phyloP scores from a whole-genome alignment of 2,888 invertebrate species.

The Polydrusus tereticollis region DNA sequence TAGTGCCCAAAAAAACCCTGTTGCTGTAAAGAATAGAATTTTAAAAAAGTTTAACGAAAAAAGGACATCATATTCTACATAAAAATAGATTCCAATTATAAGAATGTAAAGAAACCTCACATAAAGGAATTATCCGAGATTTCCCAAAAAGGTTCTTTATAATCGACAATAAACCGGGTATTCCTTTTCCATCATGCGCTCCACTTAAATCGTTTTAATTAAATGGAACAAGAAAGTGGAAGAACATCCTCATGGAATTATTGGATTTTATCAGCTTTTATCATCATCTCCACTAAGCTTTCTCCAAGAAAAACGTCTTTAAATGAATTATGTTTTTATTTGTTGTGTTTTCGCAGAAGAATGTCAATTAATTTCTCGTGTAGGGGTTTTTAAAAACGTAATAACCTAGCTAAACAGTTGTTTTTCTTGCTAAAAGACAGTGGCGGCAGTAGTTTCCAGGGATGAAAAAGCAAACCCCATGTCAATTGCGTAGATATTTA shows the following conservation, averaged over 20 bases:
- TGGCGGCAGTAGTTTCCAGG: too few species aligned
- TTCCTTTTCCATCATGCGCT: slow-evolving; percentile 1
- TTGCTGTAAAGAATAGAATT: too few species aligned
- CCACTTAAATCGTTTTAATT: not conserved
- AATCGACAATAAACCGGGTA: not conserved
- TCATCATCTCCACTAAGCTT: not conserved
- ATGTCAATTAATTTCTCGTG: not conserved
- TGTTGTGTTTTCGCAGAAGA: not conserved
- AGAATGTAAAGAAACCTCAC: not conserved
- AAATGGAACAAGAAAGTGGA: not conserved
- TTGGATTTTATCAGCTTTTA: slow-evolving; percentile 5
- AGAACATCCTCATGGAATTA: not conserved
- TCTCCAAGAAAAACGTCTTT: not conserved
- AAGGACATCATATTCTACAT: too few species aligned
- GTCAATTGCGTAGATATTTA: too few species aligned
- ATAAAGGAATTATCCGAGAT: not conserved
- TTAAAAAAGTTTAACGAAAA: too few species aligned
- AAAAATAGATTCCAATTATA: too few species aligned
- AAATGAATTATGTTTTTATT: not conserved
- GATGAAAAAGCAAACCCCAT: too few species aligned
- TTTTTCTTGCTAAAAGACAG: too few species aligned
- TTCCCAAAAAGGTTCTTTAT: not conserved
- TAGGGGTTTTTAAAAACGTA: too few species aligned
- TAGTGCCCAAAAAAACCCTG: too few species aligned
- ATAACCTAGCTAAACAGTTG: not conserved